A percentile compares a stretch with the other conserved stretches of the same genome.
These are phyloP conservation scores for Drosophila parabipectinata DNA, from an alignment of 1,140 invertebrate species.

Conservation along the genomic window DNA sequence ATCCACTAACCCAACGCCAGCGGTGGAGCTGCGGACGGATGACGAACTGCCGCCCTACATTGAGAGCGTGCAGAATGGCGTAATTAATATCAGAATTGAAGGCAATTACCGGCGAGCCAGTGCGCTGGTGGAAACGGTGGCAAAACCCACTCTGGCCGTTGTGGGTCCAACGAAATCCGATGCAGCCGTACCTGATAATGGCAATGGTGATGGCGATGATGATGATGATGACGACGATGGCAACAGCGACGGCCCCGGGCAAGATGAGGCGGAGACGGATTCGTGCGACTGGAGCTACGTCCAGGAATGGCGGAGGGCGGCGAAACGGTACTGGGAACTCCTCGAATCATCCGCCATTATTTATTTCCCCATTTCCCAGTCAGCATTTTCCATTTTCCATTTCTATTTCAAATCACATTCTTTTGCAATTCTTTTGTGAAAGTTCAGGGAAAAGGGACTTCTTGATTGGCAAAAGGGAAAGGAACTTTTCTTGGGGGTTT, in stretches of 20 bases:
- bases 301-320: slow-evolving; percentile 87
- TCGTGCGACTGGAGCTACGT: slow-evolving; percentile 89
- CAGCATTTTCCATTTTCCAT: slow-evolving; percentile 32
- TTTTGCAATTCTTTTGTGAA: slow-evolving; percentile 53
- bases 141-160: slow-evolving; percentile 73
- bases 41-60: slow-evolving; percentile 85
- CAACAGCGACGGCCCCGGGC: slow-evolving; percentile 73
- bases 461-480: slow-evolving; percentile 39
- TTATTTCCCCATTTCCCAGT: slow-evolving; percentile 9
- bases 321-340: slow-evolving; percentile 76
- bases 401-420: slow-evolving; percentile 15
- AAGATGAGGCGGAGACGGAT: slow-evolving; percentile 80
- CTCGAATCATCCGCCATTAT: slow-evolving; percentile 57
- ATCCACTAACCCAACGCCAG: not conserved
- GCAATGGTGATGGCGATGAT: slow-evolving; percentile 60
- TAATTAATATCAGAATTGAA: slow-evolving; percentile 87
- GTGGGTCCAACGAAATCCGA: slow-evolving; percentile 84
- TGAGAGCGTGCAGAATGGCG: slow-evolving; percentile 85
- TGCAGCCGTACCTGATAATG: slow-evolving; percentile 50
- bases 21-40: slow-evolving; percentile 68
- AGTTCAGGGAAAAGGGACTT: slow-evolving; percentile 34
- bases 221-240: slow-evolving; percentile 57
- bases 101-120: slow-evolving; percentile 87
- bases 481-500: not conserved
- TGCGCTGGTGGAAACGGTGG: slow-evolving; percentile 85